These are phyloP conservation scores for Trachemys scripta DNA, from an alignment of 2,113 vertebrate species.

Conservation along the genomic window DNA sequence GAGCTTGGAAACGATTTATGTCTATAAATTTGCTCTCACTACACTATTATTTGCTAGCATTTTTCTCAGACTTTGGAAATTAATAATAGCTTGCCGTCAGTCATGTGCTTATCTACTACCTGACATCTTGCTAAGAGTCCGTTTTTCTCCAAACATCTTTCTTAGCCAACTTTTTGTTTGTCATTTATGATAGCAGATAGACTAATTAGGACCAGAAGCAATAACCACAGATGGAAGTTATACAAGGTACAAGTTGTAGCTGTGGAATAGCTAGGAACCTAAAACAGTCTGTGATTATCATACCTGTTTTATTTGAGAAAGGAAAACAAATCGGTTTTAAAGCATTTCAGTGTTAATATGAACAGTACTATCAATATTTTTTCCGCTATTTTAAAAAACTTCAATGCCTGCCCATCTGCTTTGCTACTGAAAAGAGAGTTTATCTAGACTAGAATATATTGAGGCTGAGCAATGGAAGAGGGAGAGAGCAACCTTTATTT, in stretches of 20 bases:
- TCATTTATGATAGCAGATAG: not conserved
- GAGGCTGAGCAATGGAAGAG: not conserved
- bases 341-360: not conserved
- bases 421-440: not conserved
- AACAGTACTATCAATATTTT: not conserved
- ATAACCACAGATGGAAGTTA: not conserved
- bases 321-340: not conserved
- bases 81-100: not conserved
- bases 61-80: not conserved
- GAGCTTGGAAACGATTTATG: not conserved
- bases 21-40: not conserved
- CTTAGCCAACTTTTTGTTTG: not conserved
- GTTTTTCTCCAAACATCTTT: not conserved
- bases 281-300: not conserved
- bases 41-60: not conserved
- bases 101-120: not conserved
- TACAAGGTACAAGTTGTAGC: not conserved
- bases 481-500: not conserved
- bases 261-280: not conserved
- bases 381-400: not conserved
- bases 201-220: not conserved
- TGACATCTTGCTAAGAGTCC: not conserved
- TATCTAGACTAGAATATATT: not conserved
- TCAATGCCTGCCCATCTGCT: not conserved
- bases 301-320: not conserved